Percentiles rank a stretch among this genome's conserved stretches.
These are phyloP conservation scores for Verasper variegatus DNA, from an alignment of 2,113 vertebrate species.

Conservation along the genomic window DNA sequence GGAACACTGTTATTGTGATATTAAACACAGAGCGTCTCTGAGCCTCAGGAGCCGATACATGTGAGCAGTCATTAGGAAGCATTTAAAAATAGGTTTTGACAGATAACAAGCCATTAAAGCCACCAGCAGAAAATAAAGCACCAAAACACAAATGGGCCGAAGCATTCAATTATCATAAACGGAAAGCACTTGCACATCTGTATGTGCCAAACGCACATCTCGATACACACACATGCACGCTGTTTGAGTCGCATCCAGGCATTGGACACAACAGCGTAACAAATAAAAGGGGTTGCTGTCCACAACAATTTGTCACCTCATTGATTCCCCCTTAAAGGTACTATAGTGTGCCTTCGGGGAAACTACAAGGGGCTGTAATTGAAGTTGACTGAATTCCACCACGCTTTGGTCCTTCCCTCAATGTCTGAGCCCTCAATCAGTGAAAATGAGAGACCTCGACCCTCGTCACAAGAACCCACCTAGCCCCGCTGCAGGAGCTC, in stretches of 20 bases:
- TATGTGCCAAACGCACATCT: slow-evolving; percentile 30
- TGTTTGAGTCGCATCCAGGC: slow-evolving; percentile 47
- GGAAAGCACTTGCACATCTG: slow-evolving; percentile 42
- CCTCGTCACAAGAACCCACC: slow-evolving; percentile 61
- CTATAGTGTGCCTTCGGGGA: slow-evolving; percentile 74
- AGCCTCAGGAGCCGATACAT: slow-evolving; percentile 47
- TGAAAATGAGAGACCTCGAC: slow-evolving; percentile 69
- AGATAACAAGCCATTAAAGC: slow-evolving; percentile 72
- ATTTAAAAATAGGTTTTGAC: slow-evolving; percentile 70
- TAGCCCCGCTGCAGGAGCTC: slow-evolving; percentile 31
- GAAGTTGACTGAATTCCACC: slow-evolving; percentile 76
- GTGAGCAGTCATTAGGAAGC: slow-evolving; percentile 62
- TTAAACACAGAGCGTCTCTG: slow-evolving; percentile 18
- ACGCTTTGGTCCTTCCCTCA: slow-evolving; percentile 66
- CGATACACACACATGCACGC: neutral
- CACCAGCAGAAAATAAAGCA: slow-evolving; percentile 63
- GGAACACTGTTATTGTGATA: slow-evolving; percentile 14
- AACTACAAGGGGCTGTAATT: slow-evolving; percentile 73
- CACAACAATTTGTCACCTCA: slow-evolving; percentile 80
- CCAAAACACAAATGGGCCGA: slow-evolving; percentile 69
- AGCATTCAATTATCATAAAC: slow-evolving; percentile 72
- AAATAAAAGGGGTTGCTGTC: slow-evolving; percentile 77
- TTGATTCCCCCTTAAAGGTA: slow-evolving; percentile 78
- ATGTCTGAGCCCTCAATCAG: slow-evolving; percentile 69
- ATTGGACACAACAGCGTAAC: slow-evolving; percentile 60